phyloP scores from a whole-genome alignment of 2,113 vertebrate species.

The Apteryx mantelli region DNA sequence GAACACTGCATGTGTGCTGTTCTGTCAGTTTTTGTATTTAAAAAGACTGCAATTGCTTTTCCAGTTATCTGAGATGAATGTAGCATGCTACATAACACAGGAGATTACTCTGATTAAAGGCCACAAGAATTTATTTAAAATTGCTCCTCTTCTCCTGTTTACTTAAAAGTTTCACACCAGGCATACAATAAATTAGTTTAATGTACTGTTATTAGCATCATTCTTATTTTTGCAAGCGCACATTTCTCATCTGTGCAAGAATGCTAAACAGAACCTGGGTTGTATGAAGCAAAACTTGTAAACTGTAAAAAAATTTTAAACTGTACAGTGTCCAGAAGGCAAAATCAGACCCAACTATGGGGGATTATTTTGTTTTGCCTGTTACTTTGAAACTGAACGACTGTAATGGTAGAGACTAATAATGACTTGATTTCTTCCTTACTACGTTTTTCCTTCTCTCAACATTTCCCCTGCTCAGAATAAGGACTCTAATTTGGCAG shows the following conservation, averaged over 20 bases:
- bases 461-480: neutral
- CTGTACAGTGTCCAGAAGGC: neutral
- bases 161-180: neutral
- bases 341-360: neutral
- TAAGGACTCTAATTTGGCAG: neutral
- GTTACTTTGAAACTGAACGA: neutral
- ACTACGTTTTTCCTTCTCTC: neutral
- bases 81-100: too few relatives aligned
- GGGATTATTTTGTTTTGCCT: neutral
- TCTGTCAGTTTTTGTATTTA: too few relatives aligned
- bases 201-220: neutral
- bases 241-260: neutral
- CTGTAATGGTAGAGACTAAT: neutral
- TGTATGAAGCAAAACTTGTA: neutral
- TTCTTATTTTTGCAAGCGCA: neutral
- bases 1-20: too few relatives aligned
- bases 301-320: neutral
- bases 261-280: neutral
- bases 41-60: neutral
- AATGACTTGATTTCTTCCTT: neutral
- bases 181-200: neutral
- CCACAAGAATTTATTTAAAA: neutral
- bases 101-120: neutral
- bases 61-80: too few relatives aligned
- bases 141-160: neutral